A percentile compares a stretch with the other conserved stretches of the same genome.
phyloP scores from a whole-genome alignment of 2,888 invertebrate genomes.

The Micropterix aruncella region DNA sequence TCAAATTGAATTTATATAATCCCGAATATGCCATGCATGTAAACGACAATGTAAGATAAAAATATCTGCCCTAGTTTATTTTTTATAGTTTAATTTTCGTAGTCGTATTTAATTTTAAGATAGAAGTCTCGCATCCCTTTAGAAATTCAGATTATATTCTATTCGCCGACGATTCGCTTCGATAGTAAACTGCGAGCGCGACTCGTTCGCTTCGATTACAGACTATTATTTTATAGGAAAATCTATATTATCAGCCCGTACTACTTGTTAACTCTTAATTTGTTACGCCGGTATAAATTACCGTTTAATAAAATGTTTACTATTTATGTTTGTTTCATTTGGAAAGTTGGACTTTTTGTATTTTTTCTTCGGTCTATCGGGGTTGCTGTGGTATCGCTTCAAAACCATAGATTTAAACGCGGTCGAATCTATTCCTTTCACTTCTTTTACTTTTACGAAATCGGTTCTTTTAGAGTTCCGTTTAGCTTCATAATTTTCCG shows the following conservation, averaged over 20 bases:
- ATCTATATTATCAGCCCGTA: too few relatives aligned
- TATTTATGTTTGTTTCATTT: too few relatives aligned
- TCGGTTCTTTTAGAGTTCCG: background rate
- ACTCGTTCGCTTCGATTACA: too few relatives aligned
- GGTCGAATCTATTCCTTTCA: background rate
- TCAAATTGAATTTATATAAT: constrained; percentile 37
- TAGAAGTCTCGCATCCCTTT: too few relatives aligned
- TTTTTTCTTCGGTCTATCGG: constrained; percentile 19
- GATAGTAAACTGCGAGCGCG: too few relatives aligned
- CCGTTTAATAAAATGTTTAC: background rate
- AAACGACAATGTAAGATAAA: constrained; percentile 37
- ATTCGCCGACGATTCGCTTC: too few relatives aligned
- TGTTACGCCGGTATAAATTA: too few relatives aligned
- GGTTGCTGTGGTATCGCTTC: constrained; percentile 28
- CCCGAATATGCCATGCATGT: constrained; percentile 37
- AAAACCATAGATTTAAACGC: constrained; percentile 27
- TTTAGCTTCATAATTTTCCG: background rate
- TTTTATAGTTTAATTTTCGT: background rate
- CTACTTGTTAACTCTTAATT: too few relatives aligned
- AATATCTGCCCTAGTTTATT: constrained; percentile 23
- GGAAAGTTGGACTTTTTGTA: too few relatives aligned
- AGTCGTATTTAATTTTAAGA: too few relatives aligned
- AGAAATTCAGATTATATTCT: too few relatives aligned
- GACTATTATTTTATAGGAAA: too few relatives aligned
- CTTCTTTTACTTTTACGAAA: background rate